Conservation (phyloP, 2,113 vertebrate species). For the Todiramphus chloris region DNA sequence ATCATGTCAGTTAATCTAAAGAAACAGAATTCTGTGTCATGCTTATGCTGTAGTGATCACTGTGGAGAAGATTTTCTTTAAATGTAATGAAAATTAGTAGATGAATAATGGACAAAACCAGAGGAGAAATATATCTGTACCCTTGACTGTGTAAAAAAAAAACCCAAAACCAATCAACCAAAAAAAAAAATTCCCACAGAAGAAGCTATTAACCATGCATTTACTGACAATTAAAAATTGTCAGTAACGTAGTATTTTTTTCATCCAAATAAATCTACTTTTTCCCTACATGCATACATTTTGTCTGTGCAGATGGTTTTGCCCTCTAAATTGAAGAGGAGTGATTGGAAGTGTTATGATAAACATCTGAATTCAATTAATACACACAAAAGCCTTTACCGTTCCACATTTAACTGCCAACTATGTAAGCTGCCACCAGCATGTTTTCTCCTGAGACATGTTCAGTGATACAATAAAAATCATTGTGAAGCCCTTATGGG, state of each 20-base stretch:
- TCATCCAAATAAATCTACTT: not conserved
- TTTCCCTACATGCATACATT: not conserved
- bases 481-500: not conserved
- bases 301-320: not conserved
- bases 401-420: not conserved
- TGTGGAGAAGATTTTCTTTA: not conserved
- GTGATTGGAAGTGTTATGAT: not conserved
- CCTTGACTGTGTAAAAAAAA: not conserved
- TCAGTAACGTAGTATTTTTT: not conserved
- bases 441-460: not conserved
- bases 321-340: not conserved
- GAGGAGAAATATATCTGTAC: not conserved
- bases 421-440: not conserved
- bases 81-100: not conserved
- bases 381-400: not conserved
- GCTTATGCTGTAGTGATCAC: not conserved
- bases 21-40: not conserved
- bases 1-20: not conserved
- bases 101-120: not conserved
- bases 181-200: not conserved
- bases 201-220: not conserved
- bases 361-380: not conserved
- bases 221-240: not conserved
- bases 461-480: not conserved
- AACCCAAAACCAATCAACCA: too few species aligned